phyloP scores from a whole-genome alignment of 2,888 invertebrate species.

The Trachelus troglodyta region DNA sequence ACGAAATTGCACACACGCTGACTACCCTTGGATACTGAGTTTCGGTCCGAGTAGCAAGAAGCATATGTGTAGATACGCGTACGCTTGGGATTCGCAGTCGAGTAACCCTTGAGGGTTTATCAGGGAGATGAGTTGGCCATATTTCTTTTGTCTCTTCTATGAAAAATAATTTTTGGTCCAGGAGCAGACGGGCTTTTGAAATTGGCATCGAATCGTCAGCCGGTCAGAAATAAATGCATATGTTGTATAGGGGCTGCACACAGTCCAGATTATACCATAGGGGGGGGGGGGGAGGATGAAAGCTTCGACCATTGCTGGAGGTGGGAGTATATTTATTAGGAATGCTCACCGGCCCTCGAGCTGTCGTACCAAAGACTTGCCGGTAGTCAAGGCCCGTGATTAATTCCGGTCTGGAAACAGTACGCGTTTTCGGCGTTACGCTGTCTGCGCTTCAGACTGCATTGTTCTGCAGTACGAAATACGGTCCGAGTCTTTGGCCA shows the following conservation, averaged over 20 bases:
- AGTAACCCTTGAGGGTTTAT: background rate
- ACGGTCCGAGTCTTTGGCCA: constrained; percentile 2
- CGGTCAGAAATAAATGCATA: background rate
- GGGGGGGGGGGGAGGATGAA: background rate
- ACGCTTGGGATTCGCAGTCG: background rate
- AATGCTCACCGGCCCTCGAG: background rate
- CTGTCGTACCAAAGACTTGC: background rate
- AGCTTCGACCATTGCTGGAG: background rate
- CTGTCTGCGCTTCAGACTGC: constrained; percentile 43
- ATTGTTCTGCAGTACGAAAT: constrained; percentile 41
- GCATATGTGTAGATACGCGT: background rate
- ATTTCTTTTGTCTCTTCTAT: background rate
- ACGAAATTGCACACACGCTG: background rate
- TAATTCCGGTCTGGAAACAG: background rate
- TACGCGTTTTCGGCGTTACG: constrained; percentile 45
- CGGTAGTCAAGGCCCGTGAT: background rate
- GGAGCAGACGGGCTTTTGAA: background rate
- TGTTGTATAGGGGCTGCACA: background rate
- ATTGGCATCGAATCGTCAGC: background rate
- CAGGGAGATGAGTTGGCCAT: background rate
- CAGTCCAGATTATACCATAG: no score
- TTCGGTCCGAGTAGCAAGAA: background rate
- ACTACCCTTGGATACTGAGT: background rate
- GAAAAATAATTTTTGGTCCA: background rate
- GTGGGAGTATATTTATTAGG: background rate